Evolutionary conservation across 2,797 vertebrate species (phyloP).

Genomic region (Darevskia mixta): DNA sequence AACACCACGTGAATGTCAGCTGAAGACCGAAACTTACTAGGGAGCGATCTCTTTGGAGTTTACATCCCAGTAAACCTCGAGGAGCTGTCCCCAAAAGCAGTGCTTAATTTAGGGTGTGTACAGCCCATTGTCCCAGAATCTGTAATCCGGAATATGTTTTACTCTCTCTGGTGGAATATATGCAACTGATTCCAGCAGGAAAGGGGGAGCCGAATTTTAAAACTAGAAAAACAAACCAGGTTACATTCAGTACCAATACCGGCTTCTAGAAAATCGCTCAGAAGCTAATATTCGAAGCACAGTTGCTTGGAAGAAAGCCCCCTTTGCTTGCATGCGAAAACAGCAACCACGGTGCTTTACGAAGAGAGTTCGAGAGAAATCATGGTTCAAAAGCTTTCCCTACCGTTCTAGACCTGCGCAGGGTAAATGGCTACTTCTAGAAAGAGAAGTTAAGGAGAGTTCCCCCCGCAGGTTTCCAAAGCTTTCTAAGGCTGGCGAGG

Average conservation of each 20-base stretch:
- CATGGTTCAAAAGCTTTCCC: background rate
- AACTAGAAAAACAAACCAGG: too few species aligned
- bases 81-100: background rate
- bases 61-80: background rate
- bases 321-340: background rate
- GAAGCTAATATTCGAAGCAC: background rate
- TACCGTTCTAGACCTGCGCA: background rate
- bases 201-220: background rate
- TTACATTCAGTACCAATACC: background rate
- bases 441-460: background rate
- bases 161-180: background rate
- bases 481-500: background rate
- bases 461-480: background rate
- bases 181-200: background rate
- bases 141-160: background rate
- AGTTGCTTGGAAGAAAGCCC: background rate
- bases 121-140: too few species aligned
- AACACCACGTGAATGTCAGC: rapidly evolving
- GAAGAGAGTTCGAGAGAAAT: too few species aligned
- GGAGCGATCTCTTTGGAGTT: background rate
- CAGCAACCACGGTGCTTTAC: background rate
- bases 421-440: background rate
- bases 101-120: background rate
- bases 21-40: background rate
- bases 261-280: background rate